Conservation (phyloP, 2,113 vertebrate species). For the Morone saxatilis region DNA sequence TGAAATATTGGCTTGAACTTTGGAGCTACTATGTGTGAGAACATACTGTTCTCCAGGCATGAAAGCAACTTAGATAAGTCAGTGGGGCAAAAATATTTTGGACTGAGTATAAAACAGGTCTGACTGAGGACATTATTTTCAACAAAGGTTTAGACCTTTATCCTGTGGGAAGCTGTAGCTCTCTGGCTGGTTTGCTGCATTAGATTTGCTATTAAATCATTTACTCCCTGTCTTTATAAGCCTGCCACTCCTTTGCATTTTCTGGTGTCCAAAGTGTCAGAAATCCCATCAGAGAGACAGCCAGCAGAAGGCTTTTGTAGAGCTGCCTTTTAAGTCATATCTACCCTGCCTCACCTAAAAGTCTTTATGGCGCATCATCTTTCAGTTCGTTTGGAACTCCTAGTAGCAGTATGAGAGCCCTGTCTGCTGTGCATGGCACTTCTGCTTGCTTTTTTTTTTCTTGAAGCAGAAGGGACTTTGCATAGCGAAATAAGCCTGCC, state of each 20-base stretch:
- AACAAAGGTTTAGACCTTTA: conserved; percentile 62
- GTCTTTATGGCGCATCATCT: conserved; percentile 23
- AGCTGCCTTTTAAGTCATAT: conserved; percentile 38
- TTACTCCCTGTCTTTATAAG: conserved; percentile 61
- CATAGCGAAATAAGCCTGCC: conserved; percentile 44
- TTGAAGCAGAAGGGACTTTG: conserved; percentile 39
- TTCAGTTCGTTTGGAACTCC: conserved; percentile 25
- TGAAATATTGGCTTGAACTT: too few species aligned
- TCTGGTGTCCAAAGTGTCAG: conserved; percentile 53
- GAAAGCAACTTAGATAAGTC: too few species aligned
- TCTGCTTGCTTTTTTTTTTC: conserved; percentile 4
- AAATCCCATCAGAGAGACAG: conserved; percentile 64
- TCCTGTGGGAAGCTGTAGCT: conserved; percentile 43
- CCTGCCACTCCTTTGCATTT: conserved; percentile 45
- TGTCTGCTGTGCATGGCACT: conserved; percentile 37
- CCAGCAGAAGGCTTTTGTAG: conserved; percentile 46
- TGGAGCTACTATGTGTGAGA: too few species aligned
- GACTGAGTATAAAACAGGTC: not conserved
- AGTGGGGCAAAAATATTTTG: not conserved
- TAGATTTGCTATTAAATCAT: conserved; percentile 76
- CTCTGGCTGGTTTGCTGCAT: conserved; percentile 43
- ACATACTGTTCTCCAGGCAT: too few species aligned
- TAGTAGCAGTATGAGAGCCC: conserved; percentile 7
- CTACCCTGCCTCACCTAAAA: conserved; percentile 34
- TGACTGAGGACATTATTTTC: conserved; percentile 57